Evolutionary conservation across 2,113 vertebrate species (phyloP), one percentile per base, ranked within the genome.

Genomic region (Willisornis vidua): DNA sequence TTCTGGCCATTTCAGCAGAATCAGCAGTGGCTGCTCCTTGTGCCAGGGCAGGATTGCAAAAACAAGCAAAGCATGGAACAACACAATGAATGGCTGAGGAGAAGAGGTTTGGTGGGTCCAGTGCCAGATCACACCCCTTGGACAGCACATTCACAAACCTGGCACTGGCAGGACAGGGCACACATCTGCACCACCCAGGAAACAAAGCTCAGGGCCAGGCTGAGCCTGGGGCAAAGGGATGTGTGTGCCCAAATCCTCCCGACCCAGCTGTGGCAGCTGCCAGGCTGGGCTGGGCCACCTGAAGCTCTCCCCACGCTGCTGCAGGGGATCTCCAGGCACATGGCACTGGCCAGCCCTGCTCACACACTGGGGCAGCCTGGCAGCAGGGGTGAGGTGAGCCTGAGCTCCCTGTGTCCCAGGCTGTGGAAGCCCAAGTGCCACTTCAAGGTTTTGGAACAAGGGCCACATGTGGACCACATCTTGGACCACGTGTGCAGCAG

Each of bases 181-280:
- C 45, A 63, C 0, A 0, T 16, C 49, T 70, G 55, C 26, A 22
- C 57, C 12, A 26, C 17, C 4, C 28, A 58, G 71, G 43, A 58
- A 74, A 23, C 28, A 51, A 41, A 83, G 24, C 3, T 16, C 28
- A 33, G 82, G 45, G 63, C 49, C 7, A 12, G 29, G 48, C 3
- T 51, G 82, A 82, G 46, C 79, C 37, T 17, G n/a, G 54, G n/a
- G 33, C 15, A 66, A 24, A 74, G n/a, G 25, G 33, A 17, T 0
- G 0, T 6, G 22, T 2, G 5, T 31, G 33, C 71, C 51, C 5
- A 0, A 58, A 18, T 3, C 8, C 15, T 37, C 6, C 1, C 14
- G 15, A 62, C 10, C 24, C 75, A 48, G 29, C 66, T 35, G 37
- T 70, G 59, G 5, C 26, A 33, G 57, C 67, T 68, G 45, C 59